Conservation (phyloP, 2,888 invertebrate species). For the Nemapogon koenigi region DNA sequence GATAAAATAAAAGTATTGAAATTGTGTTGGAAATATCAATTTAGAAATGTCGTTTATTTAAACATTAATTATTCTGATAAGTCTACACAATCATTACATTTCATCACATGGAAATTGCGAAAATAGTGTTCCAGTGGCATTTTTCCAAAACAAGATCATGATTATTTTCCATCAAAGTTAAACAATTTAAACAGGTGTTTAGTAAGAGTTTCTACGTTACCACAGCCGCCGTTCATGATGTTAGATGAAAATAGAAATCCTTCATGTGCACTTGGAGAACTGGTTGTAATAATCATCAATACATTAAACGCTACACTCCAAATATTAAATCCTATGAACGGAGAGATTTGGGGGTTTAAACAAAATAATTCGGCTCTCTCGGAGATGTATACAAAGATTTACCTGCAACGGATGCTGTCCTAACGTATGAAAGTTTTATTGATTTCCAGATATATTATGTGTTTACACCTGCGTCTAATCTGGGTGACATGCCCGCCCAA, state of each 20-base stretch:
- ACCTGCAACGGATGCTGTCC: too few relatives aligned
- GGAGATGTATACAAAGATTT: background rate
- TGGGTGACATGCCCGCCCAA: background rate
- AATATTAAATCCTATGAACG: background rate
- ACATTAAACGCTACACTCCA: background rate
- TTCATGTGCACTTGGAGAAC: slow-evolving; percentile 8
- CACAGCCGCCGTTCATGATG: background rate
- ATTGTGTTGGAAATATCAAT: slow-evolving; percentile 33
- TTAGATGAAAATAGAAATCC: background rate
- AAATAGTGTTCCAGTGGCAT: slow-evolving; percentile 24
- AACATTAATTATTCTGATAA: slow-evolving; percentile 20
- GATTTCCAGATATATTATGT: too few relatives aligned
- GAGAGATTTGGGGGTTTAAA: background rate
- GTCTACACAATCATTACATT: slow-evolving; percentile 22
- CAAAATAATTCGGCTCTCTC: background rate
- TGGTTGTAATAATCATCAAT: background rate
- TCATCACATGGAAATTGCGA: slow-evolving; percentile 29
- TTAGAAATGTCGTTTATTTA: slow-evolving; percentile 36
- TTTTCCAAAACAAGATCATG: background rate
- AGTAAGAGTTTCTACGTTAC: background rate
- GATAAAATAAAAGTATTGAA: slow-evolving; percentile 28
- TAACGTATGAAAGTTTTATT: too few relatives aligned
- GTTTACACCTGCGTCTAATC: too few relatives aligned
- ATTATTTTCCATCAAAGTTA: slow-evolving; percentile 1
- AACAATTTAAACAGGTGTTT: background rate